phyloP scores from a whole-genome alignment of 1,140 invertebrate genomes.

The Brachionus koreanus region DNA sequence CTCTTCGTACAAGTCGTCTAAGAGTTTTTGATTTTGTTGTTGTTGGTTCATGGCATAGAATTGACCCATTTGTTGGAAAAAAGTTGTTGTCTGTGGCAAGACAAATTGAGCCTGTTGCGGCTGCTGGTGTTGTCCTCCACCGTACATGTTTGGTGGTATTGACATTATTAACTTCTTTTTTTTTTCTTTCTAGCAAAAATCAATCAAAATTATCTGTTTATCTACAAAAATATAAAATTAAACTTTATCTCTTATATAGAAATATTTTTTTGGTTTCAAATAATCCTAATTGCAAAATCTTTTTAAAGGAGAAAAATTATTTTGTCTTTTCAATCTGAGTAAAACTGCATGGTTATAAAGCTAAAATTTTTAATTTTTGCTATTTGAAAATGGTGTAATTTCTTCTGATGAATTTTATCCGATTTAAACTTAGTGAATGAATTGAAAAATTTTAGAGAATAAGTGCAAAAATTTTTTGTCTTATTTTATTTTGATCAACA shows the following conservation, averaged over 20 bases:
- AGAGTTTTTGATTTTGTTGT: conserved; percentile 5
- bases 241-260: background rate
- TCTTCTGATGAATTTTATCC: background rate
- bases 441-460: background rate
- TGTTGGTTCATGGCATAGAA: conserved; percentile 1
- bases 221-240: background rate
- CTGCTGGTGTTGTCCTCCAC: background rate
- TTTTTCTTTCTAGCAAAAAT: background rate
- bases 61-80: conserved; percentile 32
- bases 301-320: background rate
- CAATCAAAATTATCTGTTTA: background rate
- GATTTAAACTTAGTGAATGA: background rate
- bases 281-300: background rate
- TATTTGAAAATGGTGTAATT: background rate
- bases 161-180: background rate
- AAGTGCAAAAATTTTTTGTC: background rate
- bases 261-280: background rate
- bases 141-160: conserved; percentile 22
- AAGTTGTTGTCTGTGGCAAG: background rate
- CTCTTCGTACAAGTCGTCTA: conserved; percentile 20
- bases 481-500: no score
- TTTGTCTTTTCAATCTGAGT: background rate
- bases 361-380: background rate
- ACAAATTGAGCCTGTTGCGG: background rate
- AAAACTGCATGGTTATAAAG: background rate